Percentiles rank a stretch among this genome's conserved stretches.
Conservation (phyloP, 2,113 vertebrate genomes). For the Aphyosemion australe region DNA sequence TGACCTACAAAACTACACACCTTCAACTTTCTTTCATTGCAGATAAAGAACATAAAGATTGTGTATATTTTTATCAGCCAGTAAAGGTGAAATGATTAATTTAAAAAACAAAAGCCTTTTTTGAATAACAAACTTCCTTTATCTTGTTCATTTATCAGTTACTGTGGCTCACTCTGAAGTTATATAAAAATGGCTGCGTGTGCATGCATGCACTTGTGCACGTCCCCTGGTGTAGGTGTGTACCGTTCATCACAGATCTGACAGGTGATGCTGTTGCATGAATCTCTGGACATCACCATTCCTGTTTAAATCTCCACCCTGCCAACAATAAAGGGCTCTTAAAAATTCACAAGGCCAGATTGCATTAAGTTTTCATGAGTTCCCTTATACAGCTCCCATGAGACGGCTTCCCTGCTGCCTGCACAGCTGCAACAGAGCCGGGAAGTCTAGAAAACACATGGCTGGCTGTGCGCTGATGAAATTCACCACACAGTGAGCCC, state of each 20-base stretch:
- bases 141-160: too few relatives aligned
- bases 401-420: conserved; percentile 34
- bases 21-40: neutral
- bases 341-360: conserved; percentile 67
- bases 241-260: conserved; percentile 13
- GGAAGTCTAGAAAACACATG: conserved; percentile 26
- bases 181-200: neutral
- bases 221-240: conserved; percentile 13
- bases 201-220: neutral
- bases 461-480: neutral
- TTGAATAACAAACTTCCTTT: neutral
- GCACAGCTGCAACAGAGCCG: conserved; percentile 24
- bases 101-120: too few relatives aligned
- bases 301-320: conserved; percentile 31
- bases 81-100: neutral
- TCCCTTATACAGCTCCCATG: conserved; percentile 45
- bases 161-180: neutral
- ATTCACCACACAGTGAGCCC: conserved; percentile 15
- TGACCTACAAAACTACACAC: conserved; percentile 11
- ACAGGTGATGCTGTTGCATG: conserved; percentile 30
- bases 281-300: conserved; percentile 28
- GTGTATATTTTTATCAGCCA: neutral
- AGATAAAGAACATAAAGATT: neutral
- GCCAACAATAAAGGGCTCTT: conserved; percentile 37
- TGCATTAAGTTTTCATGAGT: conserved; percentile 71